These are phyloP conservation scores for Morone saxatilis DNA, from an alignment of 2,113 vertebrate genomes.

Conservation along the genomic window DNA sequence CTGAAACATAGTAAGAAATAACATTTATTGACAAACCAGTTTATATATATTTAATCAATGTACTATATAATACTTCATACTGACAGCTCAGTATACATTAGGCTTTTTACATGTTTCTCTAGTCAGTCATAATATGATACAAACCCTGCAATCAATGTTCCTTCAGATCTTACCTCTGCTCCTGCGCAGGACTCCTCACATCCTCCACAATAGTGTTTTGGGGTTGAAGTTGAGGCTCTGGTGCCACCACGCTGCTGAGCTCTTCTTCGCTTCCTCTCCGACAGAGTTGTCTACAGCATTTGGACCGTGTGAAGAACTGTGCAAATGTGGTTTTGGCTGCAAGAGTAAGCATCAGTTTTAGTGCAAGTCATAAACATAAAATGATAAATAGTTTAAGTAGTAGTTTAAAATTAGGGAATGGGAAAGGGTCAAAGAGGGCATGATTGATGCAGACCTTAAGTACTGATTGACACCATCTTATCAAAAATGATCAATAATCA, in stretches of 20 bases:
- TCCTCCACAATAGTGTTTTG: constrained; percentile 9
- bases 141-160: neutral
- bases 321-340: constrained; percentile 1
- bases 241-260: neutral
- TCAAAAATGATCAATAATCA: no score
- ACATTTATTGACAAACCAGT: no score
- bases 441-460: no score
- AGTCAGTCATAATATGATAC: no score
- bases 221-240: neutral
- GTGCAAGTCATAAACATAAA: neutral
- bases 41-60: no score
- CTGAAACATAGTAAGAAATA: neutral
- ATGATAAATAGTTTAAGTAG: no score
- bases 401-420: neutral
- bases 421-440: neutral
- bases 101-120: no score
- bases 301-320: neutral
- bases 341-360: neutral
- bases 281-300: constrained; percentile 51
- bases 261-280: constrained; percentile 1
- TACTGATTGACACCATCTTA: no score
- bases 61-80: no score
- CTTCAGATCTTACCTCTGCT: constrained; percentile 2
- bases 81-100: no score
- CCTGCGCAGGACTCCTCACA: accelerated